Evolutionary conservation across 2,113 vertebrate species (phyloP).

Genomic region (Odocoileus hemionus): DNA sequence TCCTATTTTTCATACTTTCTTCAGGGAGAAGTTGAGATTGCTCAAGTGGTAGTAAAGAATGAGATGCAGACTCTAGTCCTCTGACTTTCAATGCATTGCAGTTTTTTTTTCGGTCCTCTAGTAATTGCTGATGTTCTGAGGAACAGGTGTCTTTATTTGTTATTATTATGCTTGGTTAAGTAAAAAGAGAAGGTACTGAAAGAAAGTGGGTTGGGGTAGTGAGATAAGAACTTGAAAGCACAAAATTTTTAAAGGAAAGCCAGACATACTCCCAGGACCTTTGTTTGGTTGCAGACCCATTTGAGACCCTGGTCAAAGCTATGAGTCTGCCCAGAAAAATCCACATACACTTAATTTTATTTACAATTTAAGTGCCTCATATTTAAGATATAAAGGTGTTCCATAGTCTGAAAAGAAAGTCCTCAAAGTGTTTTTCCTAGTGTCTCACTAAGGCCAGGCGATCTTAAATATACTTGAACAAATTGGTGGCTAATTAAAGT

Average conservation of each 20-base stretch:
- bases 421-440: background rate
- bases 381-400: background rate
- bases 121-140: background rate
- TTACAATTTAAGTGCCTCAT: background rate
- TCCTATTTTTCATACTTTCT: background rate
- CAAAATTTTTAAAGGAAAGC: background rate
- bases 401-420: background rate
- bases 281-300: background rate
- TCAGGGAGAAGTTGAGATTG: background rate
- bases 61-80: background rate
- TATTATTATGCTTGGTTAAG: background rate
- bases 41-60: background rate
- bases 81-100: background rate
- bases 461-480: background rate
- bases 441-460: background rate
- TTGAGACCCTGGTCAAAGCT: background rate
- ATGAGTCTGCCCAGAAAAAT: background rate
- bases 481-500: background rate
- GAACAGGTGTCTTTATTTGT: background rate
- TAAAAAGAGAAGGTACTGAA: background rate
- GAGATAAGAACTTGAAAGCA: background rate
- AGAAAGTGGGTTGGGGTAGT: background rate
- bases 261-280: background rate
- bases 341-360: background rate
- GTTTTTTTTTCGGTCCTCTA: background rate